Conservation (phyloP, 2,888 invertebrate genomes). For the Operophtera brumata region DNA sequence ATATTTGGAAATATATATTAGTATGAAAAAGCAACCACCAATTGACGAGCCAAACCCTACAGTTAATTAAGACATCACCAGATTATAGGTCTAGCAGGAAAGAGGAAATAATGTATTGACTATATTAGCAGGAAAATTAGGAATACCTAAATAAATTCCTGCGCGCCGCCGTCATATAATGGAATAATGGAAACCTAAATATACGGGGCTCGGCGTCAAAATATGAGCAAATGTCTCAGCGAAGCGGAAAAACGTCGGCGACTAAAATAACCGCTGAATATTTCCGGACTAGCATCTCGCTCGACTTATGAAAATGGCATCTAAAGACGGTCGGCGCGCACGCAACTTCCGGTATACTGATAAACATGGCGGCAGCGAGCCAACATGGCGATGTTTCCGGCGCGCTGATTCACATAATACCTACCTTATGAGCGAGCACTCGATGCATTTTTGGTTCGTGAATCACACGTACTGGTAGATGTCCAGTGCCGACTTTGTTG, state of each 20-base stretch:
- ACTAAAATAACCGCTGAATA: slow-evolving; percentile 73
- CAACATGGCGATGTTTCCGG: slow-evolving; percentile 79
- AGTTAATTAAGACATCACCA: too few relatives aligned
- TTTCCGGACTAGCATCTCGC: slow-evolving; percentile 72
- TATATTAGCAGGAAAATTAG: not conserved
- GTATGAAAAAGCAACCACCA: too few relatives aligned
- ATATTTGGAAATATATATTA: too few relatives aligned
- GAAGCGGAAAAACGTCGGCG: slow-evolving; percentile 74
- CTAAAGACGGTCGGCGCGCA: slow-evolving; percentile 75
- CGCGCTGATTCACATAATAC: slow-evolving; percentile 73
- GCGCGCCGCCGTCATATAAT: slow-evolving; percentile 48
- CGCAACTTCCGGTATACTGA: slow-evolving; percentile 77
- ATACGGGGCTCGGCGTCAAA: slow-evolving; percentile 58
- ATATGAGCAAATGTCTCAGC: slow-evolving; percentile 71
- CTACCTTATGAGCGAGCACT: slow-evolving; percentile 63
- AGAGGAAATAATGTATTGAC: not conserved
- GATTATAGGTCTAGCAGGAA: too few relatives aligned
- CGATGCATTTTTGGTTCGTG: slow-evolving; percentile 75
- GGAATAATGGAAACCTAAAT: slow-evolving; percentile 63
- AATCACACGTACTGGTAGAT: slow-evolving; percentile 72
- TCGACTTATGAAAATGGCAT: slow-evolving; percentile 70
- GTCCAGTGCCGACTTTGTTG: slow-evolving; percentile 57
- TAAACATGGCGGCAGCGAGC: slow-evolving; percentile 76
- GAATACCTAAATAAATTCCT: slow-evolving; percentile 54
- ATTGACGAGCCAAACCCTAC: too few relatives aligned